Evolutionary conservation across 2,113 vertebrate genomes (phyloP), one percentile per base, ranked within the genome.

Genomic region (Hemicordylus capensis): DNA sequence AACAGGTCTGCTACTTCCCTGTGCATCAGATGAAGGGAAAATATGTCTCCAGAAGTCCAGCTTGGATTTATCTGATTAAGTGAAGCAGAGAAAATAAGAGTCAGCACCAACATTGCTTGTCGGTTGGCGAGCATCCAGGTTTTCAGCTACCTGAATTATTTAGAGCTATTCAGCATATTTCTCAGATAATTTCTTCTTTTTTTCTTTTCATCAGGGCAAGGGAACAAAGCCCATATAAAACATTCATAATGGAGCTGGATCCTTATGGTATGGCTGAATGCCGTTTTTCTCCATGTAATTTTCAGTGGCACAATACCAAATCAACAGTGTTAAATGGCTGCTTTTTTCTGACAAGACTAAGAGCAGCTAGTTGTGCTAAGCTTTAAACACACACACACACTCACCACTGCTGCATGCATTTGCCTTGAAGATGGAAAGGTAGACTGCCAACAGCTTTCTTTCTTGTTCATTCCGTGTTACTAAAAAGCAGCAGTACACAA

Each of bases 251-350:
- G 15, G 46, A 46, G 9, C 76, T 72, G 81, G 20, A 73, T 76
- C 54, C 31, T 91, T 87, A 78, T 73, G 48, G 84, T 88, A 85
- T 15, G 89, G 31, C 58, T 82, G 37, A 94, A 92, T 75, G 17
- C 0, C 73, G 19, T 80, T 83, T 34, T 66, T 80, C 90, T 74
- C 64, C 22, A 72, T 72, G 56, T 61, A 85, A 42, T 88, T 90
- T 93, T 91, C 84, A 87, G 42, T 77, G 86, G 66, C 54, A 89
- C 22, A 93, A 87, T 86, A 84, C 1, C 79, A 93, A 93, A 93
- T 90, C 84, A 93, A 66, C 31, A 34, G 4, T 85, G 31, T 72
- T 90, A 91, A 88, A 89, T 54, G 73, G 22, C 84, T 84, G 61
- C 90, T 85, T 92, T n/a, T 84, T 54, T n/a, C n/a, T 69, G 10